These are phyloP conservation scores for Hypomesus transpacificus DNA, from an alignment of 2,113 vertebrate genomes.

Conservation along the genomic window DNA sequence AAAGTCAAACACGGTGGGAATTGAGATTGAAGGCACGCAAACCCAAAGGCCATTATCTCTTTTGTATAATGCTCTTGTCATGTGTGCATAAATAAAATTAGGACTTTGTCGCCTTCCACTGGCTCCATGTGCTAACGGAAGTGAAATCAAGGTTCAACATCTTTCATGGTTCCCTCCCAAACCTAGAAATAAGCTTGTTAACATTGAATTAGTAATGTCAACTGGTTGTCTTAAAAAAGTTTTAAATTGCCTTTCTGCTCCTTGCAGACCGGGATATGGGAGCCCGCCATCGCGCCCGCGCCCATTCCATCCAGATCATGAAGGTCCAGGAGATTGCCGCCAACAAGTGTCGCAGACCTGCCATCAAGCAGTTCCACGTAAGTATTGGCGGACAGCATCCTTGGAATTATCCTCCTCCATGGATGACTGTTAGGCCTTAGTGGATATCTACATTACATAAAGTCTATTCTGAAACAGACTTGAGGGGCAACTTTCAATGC, in stretches of 20 bases:
- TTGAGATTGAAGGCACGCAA: slow-evolving; percentile 63
- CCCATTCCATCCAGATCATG: slow-evolving; percentile 97
- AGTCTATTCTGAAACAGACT: no score
- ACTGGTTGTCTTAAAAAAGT: no score
- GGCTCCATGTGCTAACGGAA: slow-evolving; percentile 74
- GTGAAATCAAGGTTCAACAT: slow-evolving; percentile 81
- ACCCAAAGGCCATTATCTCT: slow-evolving; percentile 75
- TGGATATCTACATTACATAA: no score
- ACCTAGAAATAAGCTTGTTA: not conserved
- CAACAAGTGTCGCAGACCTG: slow-evolving; percentile 93
- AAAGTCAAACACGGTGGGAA: no score
- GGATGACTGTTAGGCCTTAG: no score
- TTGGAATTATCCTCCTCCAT: no score
- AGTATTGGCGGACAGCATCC: slow-evolving; percentile 52
- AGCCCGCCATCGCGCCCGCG: slow-evolving; percentile 89
- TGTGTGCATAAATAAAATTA: slow-evolving; percentile 74
- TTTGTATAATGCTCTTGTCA: slow-evolving; percentile 70
- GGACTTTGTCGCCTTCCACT: slow-evolving; percentile 82
- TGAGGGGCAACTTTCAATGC: no score
- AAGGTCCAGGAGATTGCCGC: slow-evolving; percentile 94
- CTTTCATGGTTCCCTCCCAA: no score
- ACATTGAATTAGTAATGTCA: no score
- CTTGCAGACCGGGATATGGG: slow-evolving; percentile 92
- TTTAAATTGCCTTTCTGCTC: not conserved
- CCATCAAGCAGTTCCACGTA: slow-evolving; percentile 98